Evolutionary conservation across 2,113 vertebrate genomes (phyloP), one percentile per base, ranked within the genome.

Genomic region (Tapirus terrestris): DNA sequence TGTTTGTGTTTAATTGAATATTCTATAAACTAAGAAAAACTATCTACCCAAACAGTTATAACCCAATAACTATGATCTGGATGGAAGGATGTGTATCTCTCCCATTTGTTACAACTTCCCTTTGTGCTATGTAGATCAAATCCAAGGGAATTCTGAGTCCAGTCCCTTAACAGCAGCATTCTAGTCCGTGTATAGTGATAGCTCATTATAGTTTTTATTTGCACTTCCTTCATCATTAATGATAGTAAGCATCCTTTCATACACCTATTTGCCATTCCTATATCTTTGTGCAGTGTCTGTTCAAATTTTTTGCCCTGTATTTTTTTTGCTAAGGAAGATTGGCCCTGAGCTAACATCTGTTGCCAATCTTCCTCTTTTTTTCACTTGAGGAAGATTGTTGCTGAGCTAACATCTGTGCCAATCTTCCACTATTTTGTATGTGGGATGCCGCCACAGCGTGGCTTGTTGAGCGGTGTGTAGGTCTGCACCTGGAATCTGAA

Each of bases 141-240:
- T 25, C 3, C 27, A 76, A 4, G 1, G 14, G 20, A 13, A 1
- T n/a, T 45, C 25, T 83, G 16, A 86, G 23, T 68, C 8, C 36
- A 6, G 2, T n/a, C 12, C 12, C 72, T 96, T n/a, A 70, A 68
- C 5, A n/a, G 13, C 0, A 76, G 17, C 39, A 70, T 56, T 58
- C 17, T 89, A 48, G n/a, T 20, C 20, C 2, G 48, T 29, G 6
- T 65, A 1, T 51, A 79, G 20, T 65, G 36, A 73, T 39, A 77
- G 53, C 18, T 79, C 12, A 75, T 89, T 95, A 58, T 67, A 36
- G n/a, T 79, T 60, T 82, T 82, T 83, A 79, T 90, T 89, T 92
- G 6, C 3, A 72, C 60, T 51, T 36, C 6, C 51, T 93, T 82
- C 31, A 81, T 81, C 68, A 39, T 20, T 58, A 75, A 20, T 76